Base-by-base conservation (phyloP, 2,797 vertebrate genomes). In the Peromyscus attwateri region DNA sequence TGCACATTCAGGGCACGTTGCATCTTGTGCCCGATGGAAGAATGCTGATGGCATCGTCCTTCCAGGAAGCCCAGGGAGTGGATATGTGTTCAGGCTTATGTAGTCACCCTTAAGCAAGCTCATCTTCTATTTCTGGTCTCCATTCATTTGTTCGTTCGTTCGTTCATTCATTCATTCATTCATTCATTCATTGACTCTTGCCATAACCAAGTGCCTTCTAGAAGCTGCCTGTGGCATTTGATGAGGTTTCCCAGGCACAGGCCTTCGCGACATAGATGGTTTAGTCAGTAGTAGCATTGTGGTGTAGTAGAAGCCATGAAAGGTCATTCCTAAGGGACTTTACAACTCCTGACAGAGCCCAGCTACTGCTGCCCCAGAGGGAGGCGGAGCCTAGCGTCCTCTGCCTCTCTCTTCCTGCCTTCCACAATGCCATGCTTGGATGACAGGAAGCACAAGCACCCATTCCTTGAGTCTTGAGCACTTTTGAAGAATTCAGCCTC, bases 11-110 rank as follows among this genome's bases (percentile, higher is more conserved):
- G 62, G 84, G 73, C 95, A 68, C 27, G 95, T 81, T 62, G 6
- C 60, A 25, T 94, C 95, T 95, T 92, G 96, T 7, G 34, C 19
- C 77, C 77, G 60, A 29, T 70, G 49, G 23, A 79, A 94, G 40
- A 71, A 84, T 87, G 73, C 52, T 82, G 40, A 43, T 73, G 37
- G 80, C 49, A 43, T 31, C 43, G 71, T 70, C 80, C 82, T 80
- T 31, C 75, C 37, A 79, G 62, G 70, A 94, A 89, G 77, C 75
- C 57, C 34, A n/a, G 31, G 49, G 29, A 27, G 25, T 87, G 49
- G 49, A 49, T 68, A 62, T 84, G 21, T 57, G 49, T 40, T 89
- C 79, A 92, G 89, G 43, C 16, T 95, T 40, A 62, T 40, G 17
- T 0, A 64, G 88, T 77, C 19, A 31, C 82, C 62, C 92, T 76